Conservation (phyloP, 2,797 vertebrate species). For the Paedocypris micromegethes region DNA sequence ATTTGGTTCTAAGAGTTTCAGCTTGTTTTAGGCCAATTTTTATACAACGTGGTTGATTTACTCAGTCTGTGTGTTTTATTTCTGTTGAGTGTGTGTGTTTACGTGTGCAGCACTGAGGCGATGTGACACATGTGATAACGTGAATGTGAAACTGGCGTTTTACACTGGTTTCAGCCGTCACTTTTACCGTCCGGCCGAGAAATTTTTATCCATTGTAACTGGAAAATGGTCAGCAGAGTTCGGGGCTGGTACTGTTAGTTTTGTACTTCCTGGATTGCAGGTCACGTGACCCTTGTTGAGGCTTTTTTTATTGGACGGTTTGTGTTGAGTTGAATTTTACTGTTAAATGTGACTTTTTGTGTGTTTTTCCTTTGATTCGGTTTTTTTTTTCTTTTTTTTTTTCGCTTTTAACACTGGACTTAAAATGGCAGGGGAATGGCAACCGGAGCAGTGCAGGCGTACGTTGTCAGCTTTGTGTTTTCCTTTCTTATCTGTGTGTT, state of each 20-base stretch:
- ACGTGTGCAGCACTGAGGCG: slow-evolving; percentile 1
- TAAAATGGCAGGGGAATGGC: background rate
- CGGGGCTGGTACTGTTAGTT: slow-evolving; percentile 15
- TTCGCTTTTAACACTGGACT: too few species aligned
- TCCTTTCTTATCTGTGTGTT: slow-evolving; percentile 53
- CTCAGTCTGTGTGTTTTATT: background rate
- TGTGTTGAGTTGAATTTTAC: slow-evolving; percentile 20
- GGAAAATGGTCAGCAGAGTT: background rate
- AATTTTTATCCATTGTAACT: background rate
- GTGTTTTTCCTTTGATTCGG: slow-evolving; percentile 8
- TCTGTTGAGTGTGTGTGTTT: slow-evolving; percentile 4
- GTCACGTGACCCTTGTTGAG: slow-evolving; percentile 1
- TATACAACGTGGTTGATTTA: too few species aligned
- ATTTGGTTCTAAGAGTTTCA: too few species aligned
- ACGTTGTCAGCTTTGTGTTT: slow-evolving; percentile 59
- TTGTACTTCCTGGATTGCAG: background rate
- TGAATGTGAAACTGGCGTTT: slow-evolving; percentile 37
- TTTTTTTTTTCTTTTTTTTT: slow-evolving; percentile 12
- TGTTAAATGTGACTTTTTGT: slow-evolving; percentile 41
- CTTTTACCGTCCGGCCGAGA: too few species aligned
- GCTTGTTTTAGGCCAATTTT: too few species aligned
- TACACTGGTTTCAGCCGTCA: slow-evolving; percentile 20
- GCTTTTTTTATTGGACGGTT: slow-evolving; percentile 29
- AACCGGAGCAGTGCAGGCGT: slow-evolving; percentile 48
- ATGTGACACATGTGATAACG: slow-evolving; percentile 22